Conservation (phyloP, 2,888 invertebrate species). For the Cremastinae sp. region DNA sequence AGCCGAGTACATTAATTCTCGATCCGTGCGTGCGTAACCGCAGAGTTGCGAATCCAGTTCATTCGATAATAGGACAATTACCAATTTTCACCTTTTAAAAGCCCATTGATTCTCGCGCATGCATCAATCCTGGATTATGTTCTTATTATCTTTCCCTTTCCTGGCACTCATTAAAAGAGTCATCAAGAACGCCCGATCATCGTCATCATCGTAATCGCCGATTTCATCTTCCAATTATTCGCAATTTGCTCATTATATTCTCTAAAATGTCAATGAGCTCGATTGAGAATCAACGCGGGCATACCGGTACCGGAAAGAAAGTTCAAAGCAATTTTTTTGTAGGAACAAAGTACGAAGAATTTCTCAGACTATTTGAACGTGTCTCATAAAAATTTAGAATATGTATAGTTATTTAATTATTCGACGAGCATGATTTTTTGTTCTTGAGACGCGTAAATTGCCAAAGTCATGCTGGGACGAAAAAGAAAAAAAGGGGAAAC, state of each 20-base stretch:
- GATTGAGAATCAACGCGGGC: neutral
- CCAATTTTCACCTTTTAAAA: conserved; percentile 32
- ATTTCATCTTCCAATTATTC: too few species aligned
- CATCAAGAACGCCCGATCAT: conserved; percentile 6
- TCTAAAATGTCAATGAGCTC: neutral
- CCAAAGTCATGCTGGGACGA: conserved; percentile 12
- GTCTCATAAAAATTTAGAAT: neutral
- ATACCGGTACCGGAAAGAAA: neutral
- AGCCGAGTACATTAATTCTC: conserved; percentile 51
- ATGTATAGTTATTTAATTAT: conserved; percentile 28
- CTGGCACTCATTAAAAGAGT: conserved; percentile 27
- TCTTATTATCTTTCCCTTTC: too few species aligned
- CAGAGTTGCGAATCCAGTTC: conserved; percentile 53
- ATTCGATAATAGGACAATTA: conserved; percentile 59
- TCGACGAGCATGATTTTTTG: neutral
- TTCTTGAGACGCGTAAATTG: neutral
- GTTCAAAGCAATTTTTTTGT: too few species aligned
- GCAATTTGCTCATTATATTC: too few species aligned
- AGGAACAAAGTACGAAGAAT: neutral
- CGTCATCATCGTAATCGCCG: conserved; percentile 14
- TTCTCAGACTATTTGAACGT: neutral
- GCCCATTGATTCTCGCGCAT: neutral
- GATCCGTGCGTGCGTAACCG: conserved; percentile 50
- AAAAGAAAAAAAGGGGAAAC: neutral
- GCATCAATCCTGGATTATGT: too few species aligned